Conservation (phyloP, 2,888 invertebrate species). For the Melolontha melolontha region DNA sequence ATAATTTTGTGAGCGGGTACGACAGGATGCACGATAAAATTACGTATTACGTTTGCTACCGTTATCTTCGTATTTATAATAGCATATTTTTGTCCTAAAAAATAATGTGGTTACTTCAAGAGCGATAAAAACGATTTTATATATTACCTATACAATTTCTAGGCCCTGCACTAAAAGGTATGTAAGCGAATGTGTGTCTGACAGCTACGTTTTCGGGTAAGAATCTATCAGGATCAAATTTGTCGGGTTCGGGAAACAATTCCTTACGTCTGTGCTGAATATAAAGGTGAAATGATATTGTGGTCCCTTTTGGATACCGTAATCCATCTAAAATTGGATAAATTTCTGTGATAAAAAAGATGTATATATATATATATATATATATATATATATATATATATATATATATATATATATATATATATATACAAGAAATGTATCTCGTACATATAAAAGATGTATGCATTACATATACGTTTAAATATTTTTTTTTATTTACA, state of each 20-base stretch:
- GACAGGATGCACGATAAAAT: constrained; percentile 47
- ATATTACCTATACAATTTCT: constrained; percentile 44
- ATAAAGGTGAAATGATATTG: constrained; percentile 43
- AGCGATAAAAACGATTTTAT: neutral
- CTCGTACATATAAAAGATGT: too few species aligned
- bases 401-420: too few species aligned
- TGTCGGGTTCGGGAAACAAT: constrained; percentile 42
- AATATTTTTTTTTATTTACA: too few species aligned
- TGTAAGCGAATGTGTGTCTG: constrained; percentile 42
- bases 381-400: too few species aligned
- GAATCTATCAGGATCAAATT: constrained; percentile 44
- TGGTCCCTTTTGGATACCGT: constrained; percentile 40
- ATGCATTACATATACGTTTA: too few species aligned
- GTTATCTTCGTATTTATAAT: constrained; percentile 46
- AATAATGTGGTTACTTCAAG: neutral
- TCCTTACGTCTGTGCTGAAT: constrained; percentile 38
- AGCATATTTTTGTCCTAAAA: constrained; percentile 49
- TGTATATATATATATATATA: too few species aligned
- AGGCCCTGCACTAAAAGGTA: constrained; percentile 43
- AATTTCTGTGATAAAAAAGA: neutral
- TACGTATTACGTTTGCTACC: constrained; percentile 47
- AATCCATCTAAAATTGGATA: constrained; percentile 40
- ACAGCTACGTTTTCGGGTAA: constrained; percentile 37
- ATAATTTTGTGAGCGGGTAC: constrained; percentile 46
- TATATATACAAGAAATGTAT: too few species aligned